Base-by-base conservation (phyloP, 2,888 invertebrate species). In the Camponotus fellah region DNA sequence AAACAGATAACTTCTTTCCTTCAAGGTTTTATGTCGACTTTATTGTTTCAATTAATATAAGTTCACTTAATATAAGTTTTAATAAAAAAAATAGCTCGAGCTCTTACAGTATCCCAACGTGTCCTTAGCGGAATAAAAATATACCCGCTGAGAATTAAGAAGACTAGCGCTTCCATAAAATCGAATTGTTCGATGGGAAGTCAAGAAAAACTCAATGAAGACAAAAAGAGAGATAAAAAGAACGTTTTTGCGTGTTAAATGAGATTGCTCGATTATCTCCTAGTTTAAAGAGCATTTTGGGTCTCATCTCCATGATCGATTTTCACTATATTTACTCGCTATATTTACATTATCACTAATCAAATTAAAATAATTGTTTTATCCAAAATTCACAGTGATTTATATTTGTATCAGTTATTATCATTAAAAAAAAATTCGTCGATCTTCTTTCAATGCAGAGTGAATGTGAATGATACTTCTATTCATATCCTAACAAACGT, bases 291-390 rank as follows among this genome's bases (percentile, higher is more conserved):
- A 58, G 32, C n/a, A 26, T 53, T 77, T 43, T n/a, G 43, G 58
- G 5, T 68, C 37, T 43, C 32, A 58, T 43, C 32, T 26, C 32
- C 65, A 58, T n/a, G 43, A 77, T 68, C 56, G 56, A n/a, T 5
- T 76, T 76, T 77, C 32, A 56, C 32, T 66, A n/a, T 5, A 65
- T 76, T 77, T n/a, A 56, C 32, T 66, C 66, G 21, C 76, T 43
- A 66, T 66, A 26, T 26, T 26, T 8, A n/a, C 53, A 12, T 77
- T 77, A 77, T 77, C 56, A 32, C 58, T 26, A 77, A 68, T 77
- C 66, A 68, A 56, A 32, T 32, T 14, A n/a, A n/a, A 68, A 56
- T 58, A 56, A 43, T 72, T 12, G 17, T 43, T 12, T 62, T n/a
- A 32, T 8, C 32, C n/a, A 14, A 3, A n/a, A 14, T 40, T 60